Evolutionary conservation across 2,888 invertebrate genomes (phyloP).

Genomic region (Pantelozetes paolii): DNA sequence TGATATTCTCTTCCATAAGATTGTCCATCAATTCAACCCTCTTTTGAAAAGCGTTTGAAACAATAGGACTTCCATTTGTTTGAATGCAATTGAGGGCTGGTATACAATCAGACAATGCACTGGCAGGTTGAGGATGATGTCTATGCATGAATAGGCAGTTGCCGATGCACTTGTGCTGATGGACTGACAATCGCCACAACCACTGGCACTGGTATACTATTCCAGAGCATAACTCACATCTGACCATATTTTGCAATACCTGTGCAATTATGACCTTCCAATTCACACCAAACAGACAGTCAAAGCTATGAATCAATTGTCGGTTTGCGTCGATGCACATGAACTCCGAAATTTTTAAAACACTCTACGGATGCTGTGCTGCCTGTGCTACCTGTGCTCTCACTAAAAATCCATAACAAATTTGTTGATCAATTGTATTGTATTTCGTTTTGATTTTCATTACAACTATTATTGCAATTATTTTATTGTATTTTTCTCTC

Average conservation of each 20-base stretch:
- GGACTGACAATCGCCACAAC: conserved; percentile 15
- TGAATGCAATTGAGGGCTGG: neutral
- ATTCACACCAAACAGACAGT: neutral
- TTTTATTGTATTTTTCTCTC: neutral
- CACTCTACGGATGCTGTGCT: conserved; percentile 14
- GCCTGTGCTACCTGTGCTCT: neutral
- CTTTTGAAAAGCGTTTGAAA: conserved; percentile 7
- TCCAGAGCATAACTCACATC: neutral
- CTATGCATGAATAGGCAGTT: conserved; percentile 18
- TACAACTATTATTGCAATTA: neutral
- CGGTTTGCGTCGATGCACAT: conserved; percentile 29
- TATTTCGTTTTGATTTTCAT: neutral
- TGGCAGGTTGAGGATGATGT: conserved; percentile 12
- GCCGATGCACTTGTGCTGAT: conserved; percentile 18
- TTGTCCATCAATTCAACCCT: conserved; percentile 12
- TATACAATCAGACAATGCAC: neutral
- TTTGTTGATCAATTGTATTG: conserved; percentile 1
- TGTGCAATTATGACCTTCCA: conserved; percentile 8
- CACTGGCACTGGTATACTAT: neutral
- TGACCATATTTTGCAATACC: conserved; percentile 14
- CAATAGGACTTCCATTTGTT: conserved; percentile 14
- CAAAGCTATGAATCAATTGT: conserved; percentile 13
- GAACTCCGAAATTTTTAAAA: neutral
- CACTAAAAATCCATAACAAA: neutral
- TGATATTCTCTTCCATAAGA: conserved; percentile 11